phyloP scores from a whole-genome alignment of 2,113 vertebrate genomes.

The Mixornis gularis region DNA sequence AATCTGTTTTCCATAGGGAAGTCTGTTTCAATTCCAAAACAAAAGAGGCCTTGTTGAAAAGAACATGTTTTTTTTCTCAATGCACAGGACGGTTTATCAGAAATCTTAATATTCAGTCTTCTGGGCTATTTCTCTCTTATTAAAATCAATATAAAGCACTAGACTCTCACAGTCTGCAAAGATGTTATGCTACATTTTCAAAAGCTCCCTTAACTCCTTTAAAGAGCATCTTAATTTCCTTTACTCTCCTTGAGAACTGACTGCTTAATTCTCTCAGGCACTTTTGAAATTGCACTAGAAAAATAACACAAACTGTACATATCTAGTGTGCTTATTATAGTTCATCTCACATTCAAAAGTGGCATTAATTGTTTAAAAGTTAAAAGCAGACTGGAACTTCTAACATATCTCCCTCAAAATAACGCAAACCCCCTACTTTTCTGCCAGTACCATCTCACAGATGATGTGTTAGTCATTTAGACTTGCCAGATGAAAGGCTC shows the following conservation, averaged over 20 bases:
- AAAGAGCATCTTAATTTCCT: neutral
- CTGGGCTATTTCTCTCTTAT: neutral
- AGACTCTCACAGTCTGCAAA: neutral
- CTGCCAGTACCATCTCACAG: neutral
- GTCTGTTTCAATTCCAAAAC: neutral
- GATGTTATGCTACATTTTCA: neutral
- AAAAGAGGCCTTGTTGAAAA: neutral
- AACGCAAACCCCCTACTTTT: neutral
- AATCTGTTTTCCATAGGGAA: neutral
- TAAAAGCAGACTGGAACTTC: neutral
- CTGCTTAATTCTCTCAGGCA: neutral
- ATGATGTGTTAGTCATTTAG: neutral
- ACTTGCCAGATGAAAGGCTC: neutral
- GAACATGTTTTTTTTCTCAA: neutral
- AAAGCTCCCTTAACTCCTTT: neutral
- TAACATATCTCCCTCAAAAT: neutral
- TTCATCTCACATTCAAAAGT: neutral
- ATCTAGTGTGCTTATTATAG: neutral
- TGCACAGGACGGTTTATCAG: neutral
- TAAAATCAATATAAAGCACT: neutral
- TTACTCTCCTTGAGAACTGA: neutral
- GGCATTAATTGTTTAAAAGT: neutral
- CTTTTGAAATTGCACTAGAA: neutral
- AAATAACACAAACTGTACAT: neutral
- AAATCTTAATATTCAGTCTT: neutral